Base-by-base conservation (phyloP, 2,797 vertebrate genomes). In the Myotis myotis region DNA sequence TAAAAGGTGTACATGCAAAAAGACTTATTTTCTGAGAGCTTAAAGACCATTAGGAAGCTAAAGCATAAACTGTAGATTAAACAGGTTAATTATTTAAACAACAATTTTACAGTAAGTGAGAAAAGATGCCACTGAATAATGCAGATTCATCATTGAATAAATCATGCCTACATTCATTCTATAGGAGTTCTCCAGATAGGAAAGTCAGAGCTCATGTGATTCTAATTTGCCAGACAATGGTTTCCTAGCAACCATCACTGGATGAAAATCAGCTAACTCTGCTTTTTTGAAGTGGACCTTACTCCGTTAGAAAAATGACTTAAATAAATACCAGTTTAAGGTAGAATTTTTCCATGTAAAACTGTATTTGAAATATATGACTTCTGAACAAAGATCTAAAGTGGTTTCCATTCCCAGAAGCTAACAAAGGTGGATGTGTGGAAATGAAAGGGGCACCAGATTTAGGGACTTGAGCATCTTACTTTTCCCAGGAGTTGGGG, bases 161-260 rank as follows among this genome's bases (percentile, higher is more conserved):
- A 76, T 74, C 22, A 20, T 60, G 84, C 86, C 89, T 81, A 51
- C 66, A 78, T 97, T 94, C 92, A 96, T 93, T 97, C 93, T 93
- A 33, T 79, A 83, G 71, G 51, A 51, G 57, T 91, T 97, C 88
- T 92, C 53, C 88, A 93, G 88, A 49, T 17, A 12, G 83, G 79
- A 25, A 93, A 96, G 83, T 93, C 38, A 13, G n/a, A 30, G 90
- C 33, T 85, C 89, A 20, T 62, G 82, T 5, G 38, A 83, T 88
- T 96, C 96, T 94, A 92, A 95, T 97, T 96, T 94, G 84, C 95
- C 17, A 47, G 70, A 96, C 84, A 95, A 96, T 94, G 88, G 96
- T 97, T 96, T 97, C 97, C 96, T 97, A 97, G 97, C 97, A 97
- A 97, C 97, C 93, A 72, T 33, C 71, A 38, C 85, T 93, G 55